These are phyloP conservation scores for Azemiops feae DNA, from an alignment of 2,113 vertebrate species.

Conservation along the genomic window DNA sequence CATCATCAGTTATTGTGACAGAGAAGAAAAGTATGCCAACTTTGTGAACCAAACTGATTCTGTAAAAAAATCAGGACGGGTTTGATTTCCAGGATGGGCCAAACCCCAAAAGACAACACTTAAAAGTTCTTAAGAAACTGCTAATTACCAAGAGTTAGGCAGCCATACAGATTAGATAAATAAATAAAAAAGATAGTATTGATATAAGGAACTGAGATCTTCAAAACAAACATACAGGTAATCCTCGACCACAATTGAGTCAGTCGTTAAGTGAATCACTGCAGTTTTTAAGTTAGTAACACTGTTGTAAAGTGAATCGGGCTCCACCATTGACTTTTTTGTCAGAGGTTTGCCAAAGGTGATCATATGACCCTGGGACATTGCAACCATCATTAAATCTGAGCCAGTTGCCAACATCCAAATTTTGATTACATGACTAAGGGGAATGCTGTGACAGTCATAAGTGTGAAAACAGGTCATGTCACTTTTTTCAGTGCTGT, in stretches of 20 bases:
- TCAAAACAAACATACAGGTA: constrained; percentile 55
- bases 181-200: constrained; percentile 23
- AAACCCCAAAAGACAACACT: background rate
- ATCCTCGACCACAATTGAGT: background rate
- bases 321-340: too few relatives aligned
- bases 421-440: background rate
- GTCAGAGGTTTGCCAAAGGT: background rate
- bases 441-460: background rate
- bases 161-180: background rate
- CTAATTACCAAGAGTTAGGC: constrained; percentile 30
- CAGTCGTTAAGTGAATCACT: background rate
- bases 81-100: background rate
- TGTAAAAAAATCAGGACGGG: background rate
- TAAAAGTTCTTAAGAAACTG: constrained; percentile 52
- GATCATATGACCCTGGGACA: background rate
- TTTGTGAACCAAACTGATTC: background rate
- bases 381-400: background rate
- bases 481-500: background rate
- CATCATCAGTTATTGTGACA: background rate
- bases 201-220: constrained; percentile 51
- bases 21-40: background rate
- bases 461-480: background rate
- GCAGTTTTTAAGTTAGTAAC: background rate
- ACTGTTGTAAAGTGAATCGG: background rate
- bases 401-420: background rate